Conservation (phyloP, 2,888 invertebrate genomes). For the Eupithecia insigniata region DNA sequence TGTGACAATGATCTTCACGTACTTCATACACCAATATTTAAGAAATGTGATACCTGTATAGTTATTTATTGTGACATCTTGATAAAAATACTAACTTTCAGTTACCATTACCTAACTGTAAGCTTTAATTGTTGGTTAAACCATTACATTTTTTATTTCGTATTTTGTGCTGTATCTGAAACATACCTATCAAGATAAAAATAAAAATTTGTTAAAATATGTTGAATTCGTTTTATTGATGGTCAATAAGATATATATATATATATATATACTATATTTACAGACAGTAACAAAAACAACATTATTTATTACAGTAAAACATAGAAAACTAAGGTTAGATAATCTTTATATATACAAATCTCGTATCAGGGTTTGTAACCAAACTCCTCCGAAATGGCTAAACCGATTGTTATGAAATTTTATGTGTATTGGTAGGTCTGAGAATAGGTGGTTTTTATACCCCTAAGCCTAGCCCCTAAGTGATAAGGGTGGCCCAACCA, state of each 20-base stretch:
- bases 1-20: conserved; percentile 74
- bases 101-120: conserved; percentile 43
- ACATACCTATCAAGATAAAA: not conserved
- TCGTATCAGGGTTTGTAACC: no score
- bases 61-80: conserved; percentile 31
- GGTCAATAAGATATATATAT: no score
- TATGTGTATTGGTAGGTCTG: no score
- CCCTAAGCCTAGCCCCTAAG: no score
- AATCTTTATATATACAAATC: no score
- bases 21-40: conserved; percentile 76
- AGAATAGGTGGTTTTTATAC: no score
- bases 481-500: no score
- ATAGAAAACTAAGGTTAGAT: not conserved
- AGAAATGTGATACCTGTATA: conserved; percentile 62
- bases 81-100: conserved; percentile 38
- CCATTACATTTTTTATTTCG: conserved; percentile 31
- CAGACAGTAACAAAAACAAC: not conserved
- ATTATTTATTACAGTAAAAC: not conserved
- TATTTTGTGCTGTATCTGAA: conserved; percentile 6
- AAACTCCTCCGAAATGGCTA: no score
- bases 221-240: not conserved
- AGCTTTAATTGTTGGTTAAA: conserved; percentile 36
- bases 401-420: no score
- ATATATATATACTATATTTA: no score
- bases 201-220: conserved; percentile 8